These are phyloP conservation scores for Microctonus brassicae DNA, from an alignment of 2,888 invertebrate genomes.

Conservation along the genomic window DNA sequence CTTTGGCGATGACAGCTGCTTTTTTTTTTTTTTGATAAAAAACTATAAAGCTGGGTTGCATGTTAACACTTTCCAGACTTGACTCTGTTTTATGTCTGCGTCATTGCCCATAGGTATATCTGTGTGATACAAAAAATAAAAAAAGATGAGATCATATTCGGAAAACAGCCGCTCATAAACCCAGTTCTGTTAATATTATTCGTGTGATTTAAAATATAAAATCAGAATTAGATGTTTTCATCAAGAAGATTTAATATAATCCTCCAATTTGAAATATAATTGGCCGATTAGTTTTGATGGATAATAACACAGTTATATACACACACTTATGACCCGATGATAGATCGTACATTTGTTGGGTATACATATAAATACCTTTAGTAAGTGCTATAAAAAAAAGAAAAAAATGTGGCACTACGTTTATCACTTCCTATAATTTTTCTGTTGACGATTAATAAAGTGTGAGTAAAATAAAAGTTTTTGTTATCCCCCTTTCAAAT, in stretches of 20 bases:
- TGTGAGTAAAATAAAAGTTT: background rate
- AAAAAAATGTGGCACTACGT: too few relatives aligned
- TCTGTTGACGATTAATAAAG: background rate
- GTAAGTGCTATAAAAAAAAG: background rate
- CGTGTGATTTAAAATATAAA: background rate
- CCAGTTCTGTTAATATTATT: background rate
- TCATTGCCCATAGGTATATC: background rate
- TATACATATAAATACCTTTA: too few relatives aligned
- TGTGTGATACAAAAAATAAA: background rate
- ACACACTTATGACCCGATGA: background rate
- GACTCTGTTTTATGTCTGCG: background rate
- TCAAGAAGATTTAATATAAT: background rate
- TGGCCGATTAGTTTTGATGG: slow-evolving; percentile 3
- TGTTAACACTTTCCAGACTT: background rate
- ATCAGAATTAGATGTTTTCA: background rate
- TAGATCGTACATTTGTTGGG: slow-evolving; percentile 1
- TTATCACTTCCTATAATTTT: slow-evolving; percentile 3
- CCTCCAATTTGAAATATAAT: background rate
- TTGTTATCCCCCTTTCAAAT: background rate
- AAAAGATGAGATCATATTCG: background rate
- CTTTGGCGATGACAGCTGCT: background rate
- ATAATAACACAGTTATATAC: background rate
- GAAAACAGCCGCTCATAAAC: background rate
- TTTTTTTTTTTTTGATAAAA: background rate
- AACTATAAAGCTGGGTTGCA: background rate